Conservation (phyloP, 2,888 invertebrate genomes). For the Phaedon cochleariae region DNA sequence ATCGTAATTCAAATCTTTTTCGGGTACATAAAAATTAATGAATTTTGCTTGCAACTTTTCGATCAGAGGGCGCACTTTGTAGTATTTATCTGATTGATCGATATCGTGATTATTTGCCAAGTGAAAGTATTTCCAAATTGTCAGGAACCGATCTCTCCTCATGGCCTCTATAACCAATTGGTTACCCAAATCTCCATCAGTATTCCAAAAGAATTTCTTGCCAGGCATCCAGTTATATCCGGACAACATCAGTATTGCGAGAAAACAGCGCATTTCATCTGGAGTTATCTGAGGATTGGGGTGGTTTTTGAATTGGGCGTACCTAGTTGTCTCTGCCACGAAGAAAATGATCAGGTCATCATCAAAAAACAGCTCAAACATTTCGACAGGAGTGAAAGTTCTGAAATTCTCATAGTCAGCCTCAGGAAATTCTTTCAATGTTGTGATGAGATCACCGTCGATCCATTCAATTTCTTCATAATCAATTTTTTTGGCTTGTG, state of each 20-base stretch:
- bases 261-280: background rate
- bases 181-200: slow-evolving; percentile 14
- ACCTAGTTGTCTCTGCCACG: background rate
- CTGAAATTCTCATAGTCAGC: background rate
- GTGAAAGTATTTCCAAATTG: slow-evolving; percentile 23
- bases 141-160: slow-evolving; percentile 11
- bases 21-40: slow-evolving; percentile 27
- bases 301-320: background rate
- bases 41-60: slow-evolving; percentile 24
- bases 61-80: slow-evolving; percentile 36
- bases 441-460: background rate
- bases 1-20: slow-evolving; percentile 14
- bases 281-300: background rate
- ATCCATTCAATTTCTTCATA: background rate
- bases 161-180: slow-evolving; percentile 3
- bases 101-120: slow-evolving; percentile 30
- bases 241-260: slow-evolving; percentile 4
- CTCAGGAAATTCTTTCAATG: background rate
- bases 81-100: slow-evolving; percentile 24
- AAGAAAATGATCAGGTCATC: background rate
- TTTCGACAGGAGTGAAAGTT: background rate
- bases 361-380: background rate
- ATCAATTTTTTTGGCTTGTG: background rate
- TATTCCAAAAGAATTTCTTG: slow-evolving; percentile 11
- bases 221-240: slow-evolving; percentile 3